These are phyloP conservation scores for Bolborhynchus lineola DNA, from an alignment of 2,113 vertebrate genomes.

Conservation along the genomic window DNA sequence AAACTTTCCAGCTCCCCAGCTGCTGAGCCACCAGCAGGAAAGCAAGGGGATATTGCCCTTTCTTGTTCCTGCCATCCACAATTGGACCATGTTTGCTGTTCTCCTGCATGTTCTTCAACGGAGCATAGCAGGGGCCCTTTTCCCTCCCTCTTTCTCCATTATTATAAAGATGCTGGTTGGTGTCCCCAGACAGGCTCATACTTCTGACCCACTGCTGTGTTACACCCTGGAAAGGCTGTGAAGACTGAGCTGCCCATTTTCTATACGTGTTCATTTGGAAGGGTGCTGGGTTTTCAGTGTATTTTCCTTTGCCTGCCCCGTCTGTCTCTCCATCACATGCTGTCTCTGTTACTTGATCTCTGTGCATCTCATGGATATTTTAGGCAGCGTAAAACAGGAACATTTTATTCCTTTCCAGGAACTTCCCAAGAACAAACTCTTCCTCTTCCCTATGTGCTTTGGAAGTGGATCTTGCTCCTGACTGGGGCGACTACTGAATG, in stretches of 20 bases:
- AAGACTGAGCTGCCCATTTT: background rate
- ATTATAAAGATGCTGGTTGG: background rate
- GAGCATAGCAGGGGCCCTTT: too few relatives aligned
- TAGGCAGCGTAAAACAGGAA: background rate
- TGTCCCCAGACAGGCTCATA: rapidly evolving
- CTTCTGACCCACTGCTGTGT: background rate
- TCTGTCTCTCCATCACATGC: background rate
- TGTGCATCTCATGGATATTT: rapidly evolving
- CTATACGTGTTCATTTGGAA: background rate
- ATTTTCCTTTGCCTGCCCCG: background rate
- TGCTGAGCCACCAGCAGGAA: background rate
- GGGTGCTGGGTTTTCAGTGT: background rate
- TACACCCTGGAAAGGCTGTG: background rate
- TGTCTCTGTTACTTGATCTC: background rate
- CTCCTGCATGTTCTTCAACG: background rate
- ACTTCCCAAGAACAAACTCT: background rate
- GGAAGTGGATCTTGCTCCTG: background rate
- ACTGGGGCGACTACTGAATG: background rate
- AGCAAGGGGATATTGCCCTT: background rate
- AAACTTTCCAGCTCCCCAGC: background rate
- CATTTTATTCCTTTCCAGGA: background rate
- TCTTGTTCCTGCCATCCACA: background rate
- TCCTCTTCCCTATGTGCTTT: background rate
- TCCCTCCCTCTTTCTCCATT: background rate
- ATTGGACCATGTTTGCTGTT: background rate